Evolutionary conservation across 37 sponge, comb jelly and placozoan species (phyloP), one percentile per base, ranked within the genome.

Genomic region (Beroe forskalii): DNA sequence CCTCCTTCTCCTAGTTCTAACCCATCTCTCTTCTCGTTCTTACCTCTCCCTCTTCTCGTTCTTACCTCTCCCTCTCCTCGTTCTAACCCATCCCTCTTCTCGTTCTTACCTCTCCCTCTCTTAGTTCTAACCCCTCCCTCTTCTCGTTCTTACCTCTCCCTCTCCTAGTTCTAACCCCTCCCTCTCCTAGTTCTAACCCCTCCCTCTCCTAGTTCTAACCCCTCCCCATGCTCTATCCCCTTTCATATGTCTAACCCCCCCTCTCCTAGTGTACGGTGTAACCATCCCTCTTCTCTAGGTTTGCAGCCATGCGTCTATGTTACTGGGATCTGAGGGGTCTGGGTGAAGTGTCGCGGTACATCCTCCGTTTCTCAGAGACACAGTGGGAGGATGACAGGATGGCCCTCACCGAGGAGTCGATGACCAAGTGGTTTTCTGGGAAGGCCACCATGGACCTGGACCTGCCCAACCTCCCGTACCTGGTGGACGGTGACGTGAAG

Each of bases 401-500:
- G n/a, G 48, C 44, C 9, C 86, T 44, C 24, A 42, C 86, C n/a
- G 55, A 80, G 27, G 55, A 4, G 86, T 43, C 1, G 9, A 44
- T 44, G 44, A 37, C 20, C n/a, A 43, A 14, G 43, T 80, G 86
- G 86, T 80, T 80, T 23, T n/a, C 12, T 23, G 86, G 27, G 28
- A 44, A 44, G 86, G 35, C 28, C 28, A 80, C 20, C 30, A 6
- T 80, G 30, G 86, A 48, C 30, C 86, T 80, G 8, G 86, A 80
- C 86, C 35, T 80, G 2, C 86, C 86, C 37, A 80, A 80, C 40
- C 55, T 80, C 4, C 86, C 86, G n/a, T 80, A 80, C 28, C 20
- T 80, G 48, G 12, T 80, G 4, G 86, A 80, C 42, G 86, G 86
- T 44, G 86, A 80, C 17, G 55, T 80, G n/a, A 80, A 80, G 44